Conservation (phyloP, 2,888 invertebrate genomes). For the Conomelus anceps region DNA sequence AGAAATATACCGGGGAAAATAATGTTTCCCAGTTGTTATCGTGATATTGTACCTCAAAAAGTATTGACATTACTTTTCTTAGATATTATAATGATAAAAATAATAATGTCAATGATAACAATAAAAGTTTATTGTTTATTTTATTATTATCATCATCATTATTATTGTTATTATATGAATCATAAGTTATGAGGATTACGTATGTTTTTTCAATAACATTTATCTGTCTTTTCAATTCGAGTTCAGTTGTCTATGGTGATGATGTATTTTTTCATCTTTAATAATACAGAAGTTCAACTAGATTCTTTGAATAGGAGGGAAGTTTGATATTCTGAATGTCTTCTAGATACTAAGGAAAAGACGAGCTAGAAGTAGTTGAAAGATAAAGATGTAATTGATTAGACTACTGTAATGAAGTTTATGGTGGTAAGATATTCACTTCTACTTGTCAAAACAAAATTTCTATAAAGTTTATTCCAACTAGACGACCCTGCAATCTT, state of each 20-base stretch:
- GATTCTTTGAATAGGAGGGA: not conserved
- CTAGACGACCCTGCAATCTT: not conserved
- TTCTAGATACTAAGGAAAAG: too few relatives aligned
- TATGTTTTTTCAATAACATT: not conserved
- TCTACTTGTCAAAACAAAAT: not conserved
- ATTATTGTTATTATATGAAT: not conserved
- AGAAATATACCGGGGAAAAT: constrained; percentile 89
- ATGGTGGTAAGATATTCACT: too few relatives aligned
- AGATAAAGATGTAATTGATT: too few relatives aligned
- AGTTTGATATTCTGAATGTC: not conserved
- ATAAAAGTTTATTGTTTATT: constrained; percentile 22
- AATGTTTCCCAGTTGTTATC: constrained; percentile 28
- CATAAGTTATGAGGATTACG: not conserved
- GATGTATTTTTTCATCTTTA: not conserved
- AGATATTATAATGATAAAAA: constrained; percentile 23
- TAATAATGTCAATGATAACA: constrained; percentile 23
- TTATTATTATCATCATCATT: constrained; percentile 21
- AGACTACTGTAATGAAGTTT: too few relatives aligned
- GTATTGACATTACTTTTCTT: constrained; percentile 25
- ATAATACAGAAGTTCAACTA: not conserved
- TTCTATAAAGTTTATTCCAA: not conserved
- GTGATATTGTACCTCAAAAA: constrained; percentile 24
- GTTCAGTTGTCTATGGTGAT: not conserved
- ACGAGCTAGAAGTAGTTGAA: too few relatives aligned
- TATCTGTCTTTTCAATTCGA: not conserved